Conservation (phyloP, 2,797 vertebrate genomes). For the Macrochelys suwanniensis region DNA sequence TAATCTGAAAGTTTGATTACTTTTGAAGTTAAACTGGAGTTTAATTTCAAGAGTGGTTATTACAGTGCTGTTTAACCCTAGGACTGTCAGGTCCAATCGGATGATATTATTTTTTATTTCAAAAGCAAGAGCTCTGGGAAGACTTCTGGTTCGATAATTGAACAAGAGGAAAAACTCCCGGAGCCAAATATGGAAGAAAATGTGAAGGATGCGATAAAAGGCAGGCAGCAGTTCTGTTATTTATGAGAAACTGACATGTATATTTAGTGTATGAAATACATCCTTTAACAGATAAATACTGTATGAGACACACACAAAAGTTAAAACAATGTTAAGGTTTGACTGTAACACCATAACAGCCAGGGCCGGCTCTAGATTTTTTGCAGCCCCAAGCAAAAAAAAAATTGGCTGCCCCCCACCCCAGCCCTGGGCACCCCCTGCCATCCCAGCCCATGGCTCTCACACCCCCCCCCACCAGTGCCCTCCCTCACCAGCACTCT, state of each 20-base stretch:
- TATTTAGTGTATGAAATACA: slow-evolving; percentile 13
- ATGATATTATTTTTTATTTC: slow-evolving; percentile 36
- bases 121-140: slow-evolving; percentile 13
- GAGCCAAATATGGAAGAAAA: not conserved
- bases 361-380: not conserved
- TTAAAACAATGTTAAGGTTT: not conserved
- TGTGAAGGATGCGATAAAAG: not conserved
- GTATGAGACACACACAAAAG: not conserved
- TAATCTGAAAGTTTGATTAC: slow-evolving; percentile 63
- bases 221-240: not conserved
- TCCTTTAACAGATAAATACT: not conserved
- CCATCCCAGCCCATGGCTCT: no score
- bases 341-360: not conserved
- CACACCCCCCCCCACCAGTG: no score
- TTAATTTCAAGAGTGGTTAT: slow-evolving; percentile 61
- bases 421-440: no score
- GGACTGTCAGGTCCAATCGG: not conserved
- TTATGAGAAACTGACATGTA: not conserved
- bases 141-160: not conserved
- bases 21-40: slow-evolving; percentile 65
- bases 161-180: not conserved
- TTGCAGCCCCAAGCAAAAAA: no score
- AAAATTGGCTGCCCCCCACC: no score
- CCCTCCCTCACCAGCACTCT: no score
- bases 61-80: slow-evolving; percentile 47